Base-by-base conservation (phyloP, 2,797 vertebrate genomes). In the Poecilia wingei region DNA sequence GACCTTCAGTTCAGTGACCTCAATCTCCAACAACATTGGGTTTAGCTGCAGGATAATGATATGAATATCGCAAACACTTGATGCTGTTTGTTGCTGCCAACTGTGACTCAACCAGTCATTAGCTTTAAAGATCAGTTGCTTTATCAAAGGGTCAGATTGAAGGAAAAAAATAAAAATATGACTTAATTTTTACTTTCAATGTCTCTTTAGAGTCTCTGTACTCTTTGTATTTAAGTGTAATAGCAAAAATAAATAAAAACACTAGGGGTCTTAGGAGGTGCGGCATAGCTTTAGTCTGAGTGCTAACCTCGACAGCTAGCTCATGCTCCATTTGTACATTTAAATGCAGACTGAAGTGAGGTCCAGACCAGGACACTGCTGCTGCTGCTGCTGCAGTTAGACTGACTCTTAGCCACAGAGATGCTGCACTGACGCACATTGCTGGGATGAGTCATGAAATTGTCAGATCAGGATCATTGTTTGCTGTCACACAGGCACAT, bases 391-490 rank as follows among this genome's bases (percentile, higher is more conserved):
- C 49, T 51, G 20, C 28, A 69, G 20, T 72, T 47, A 8, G 49
- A 28, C 13, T 28, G 10, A 74, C n/a, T 9, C 45, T 71, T 53
- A 82, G 76, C 73, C n/a, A n/a, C 0, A 4, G 57, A 76, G 51
- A 73, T 3, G 28, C 57, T 18, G 49, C 84, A 71, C 20, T 92
- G 92, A 92, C 81, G 89, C 89, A 90, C 81, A 49, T 59, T 0
- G 0, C 33, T 22, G 4, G 74, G 61, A 49, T 92, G 91, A 92
- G 78, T 93, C 91, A 93, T 82, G 76, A 87, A 51, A 85, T 76
- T 76, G 72, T 51, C 64, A 55, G 76, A 90, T 77, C 69, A 25
- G 45, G 79, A 84, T 66, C 77, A 45, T 78, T 57, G 79, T 77
- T 90, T 73, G 36, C 39, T 59, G 47, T 86, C 75, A 66, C 71